Evolutionary conservation across 2,888 invertebrate genomes (phyloP), one percentile per base, ranked within the genome.

Genomic region (Trissolcus japonicus): DNA sequence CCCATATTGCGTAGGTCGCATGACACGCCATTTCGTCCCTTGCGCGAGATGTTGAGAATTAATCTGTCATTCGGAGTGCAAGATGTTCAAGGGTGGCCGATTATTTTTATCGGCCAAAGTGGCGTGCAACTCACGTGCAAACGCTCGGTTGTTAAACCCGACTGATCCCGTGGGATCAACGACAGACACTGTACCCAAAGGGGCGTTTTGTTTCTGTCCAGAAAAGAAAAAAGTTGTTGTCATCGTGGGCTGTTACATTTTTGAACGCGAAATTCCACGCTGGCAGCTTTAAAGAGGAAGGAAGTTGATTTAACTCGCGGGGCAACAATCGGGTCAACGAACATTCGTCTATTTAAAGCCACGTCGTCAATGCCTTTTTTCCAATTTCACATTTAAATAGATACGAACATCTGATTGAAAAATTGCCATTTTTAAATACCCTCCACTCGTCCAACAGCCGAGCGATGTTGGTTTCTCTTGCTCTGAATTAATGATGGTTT

Each of bases 91-190:
- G 78, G 74, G 78, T 75, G 78, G 74, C 71, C 71, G 69, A 19
- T 71, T 79, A 77, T 79, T 79, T 79, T 79, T 79, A 75, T 74
- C 79, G 69, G 76, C 56, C 54, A 65, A 67, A 69, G 79, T 79
- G 79, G 79, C 73, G 69, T 56, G 60, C 57, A 48, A 68, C 65
- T 61, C 76, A 76, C 73, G 79, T 73, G 79, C 72, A 67, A 62
- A 46, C 16, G 55, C 40, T 60, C 69, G 69, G 57, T 56, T 73
- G 69, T 77, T 61, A 76, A 76, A 68, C 65, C 66, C 67, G 79
- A 79, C 71, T 80, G 80, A 81, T 76, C 81, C 63, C 67, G 55
- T 68, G 77, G 67, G 80, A 79, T 80, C 79, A 81, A 76, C 79
- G 81, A 76, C 80, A 81, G 80, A 66, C 73, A 76, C 67, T 35